Evolutionary conservation across 1,140 invertebrate species (phyloP).

Genomic region (Drosophila oshimai): DNA sequence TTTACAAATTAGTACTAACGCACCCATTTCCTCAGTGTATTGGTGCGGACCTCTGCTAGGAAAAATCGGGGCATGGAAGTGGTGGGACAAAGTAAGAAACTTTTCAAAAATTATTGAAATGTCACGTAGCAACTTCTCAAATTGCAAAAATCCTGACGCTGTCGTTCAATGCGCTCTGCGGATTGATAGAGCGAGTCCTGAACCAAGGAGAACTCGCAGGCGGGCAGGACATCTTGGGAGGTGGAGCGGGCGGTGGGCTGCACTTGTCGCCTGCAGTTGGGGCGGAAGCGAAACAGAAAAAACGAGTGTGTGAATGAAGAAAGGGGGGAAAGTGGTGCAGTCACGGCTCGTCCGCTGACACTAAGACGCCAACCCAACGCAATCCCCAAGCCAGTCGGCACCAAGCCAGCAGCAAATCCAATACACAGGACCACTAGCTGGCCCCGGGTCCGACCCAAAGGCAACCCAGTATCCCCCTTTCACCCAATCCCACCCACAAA

Average conservation of each 20-base stretch:
- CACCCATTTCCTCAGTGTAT: neutral
- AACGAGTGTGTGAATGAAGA: neutral
- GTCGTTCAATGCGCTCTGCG: conserved; percentile 82
- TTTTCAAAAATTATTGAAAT: conserved; percentile 83
- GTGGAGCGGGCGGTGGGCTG: conserved; percentile 23
- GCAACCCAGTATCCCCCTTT: neutral
- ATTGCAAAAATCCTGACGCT: conserved; percentile 83
- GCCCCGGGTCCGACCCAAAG: neutral
- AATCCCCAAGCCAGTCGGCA: conserved; percentile 33
- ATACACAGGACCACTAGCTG: conserved; percentile 48
- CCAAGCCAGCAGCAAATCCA: conserved; percentile 70
- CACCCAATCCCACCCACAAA: neutral
- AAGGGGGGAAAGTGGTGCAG: conserved; percentile 6
- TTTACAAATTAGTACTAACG: too few species aligned
- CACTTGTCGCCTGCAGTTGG: conserved; percentile 67
- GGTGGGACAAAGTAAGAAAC: conserved; percentile 58
- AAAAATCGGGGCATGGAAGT: neutral
- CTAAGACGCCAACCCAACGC: conserved; percentile 64
- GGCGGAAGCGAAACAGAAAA: conserved; percentile 13
- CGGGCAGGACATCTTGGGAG: conserved; percentile 30
- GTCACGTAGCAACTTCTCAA: conserved; percentile 83
- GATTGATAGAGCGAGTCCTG: conserved; percentile 77
- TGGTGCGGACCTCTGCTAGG: neutral
- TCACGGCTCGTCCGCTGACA: conserved; percentile 73
- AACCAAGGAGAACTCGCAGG: conserved; percentile 20